Base-by-base conservation (phyloP, 1,140 invertebrate species). In the Argopecten irradians region DNA sequence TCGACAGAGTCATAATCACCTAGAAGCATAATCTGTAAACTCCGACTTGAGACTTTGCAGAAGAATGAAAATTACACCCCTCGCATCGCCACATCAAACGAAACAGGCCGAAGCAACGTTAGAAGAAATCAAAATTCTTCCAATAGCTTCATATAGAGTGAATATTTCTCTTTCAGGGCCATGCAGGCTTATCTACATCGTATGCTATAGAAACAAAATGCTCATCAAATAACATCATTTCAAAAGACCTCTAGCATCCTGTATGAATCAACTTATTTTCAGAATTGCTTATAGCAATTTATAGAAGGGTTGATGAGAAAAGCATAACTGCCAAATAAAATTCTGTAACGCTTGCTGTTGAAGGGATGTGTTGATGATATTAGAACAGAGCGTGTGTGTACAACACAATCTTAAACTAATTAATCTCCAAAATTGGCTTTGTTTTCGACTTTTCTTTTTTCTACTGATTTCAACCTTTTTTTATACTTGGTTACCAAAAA, bases 201-300 rank as follows among this genome's bases (percentile, higher is more conserved):
- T 71, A 71, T 71, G 55, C 55, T 71, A 71, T 8, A n/a, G 55
- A 71, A 71, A 28, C 55, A 71, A 71, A 71, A n/a, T 71, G 28
- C 55, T 71, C 55, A 71, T 71, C 55, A 71, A 71, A 28, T 28
- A 3, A 71, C 22, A 28, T 16, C n/a, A 71, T 71, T 71, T n/a
- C 55, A 71, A 71, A 71, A 71, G 55, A 71, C 22, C 22, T 71
- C 55, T 71, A 16, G 5, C 55, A 71, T 71, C 55, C n/a, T 71
- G n/a, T 71, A 71, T n/a, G 55, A 71, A 71, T 71, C 55, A 71
- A 71, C 55, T 71, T 71, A 71, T 71, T 71, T 71, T 71, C 55
- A 71, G 22, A 71, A 28, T 71, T 71, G 13, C 55, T 28, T 71
- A 71, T 71, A 71, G 28, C 55, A 71, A 71, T 71, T 71, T 71